These are phyloP conservation scores for Belgica antarctica DNA, from an alignment of 2,888 invertebrate genomes.

Conservation along the genomic window DNA sequence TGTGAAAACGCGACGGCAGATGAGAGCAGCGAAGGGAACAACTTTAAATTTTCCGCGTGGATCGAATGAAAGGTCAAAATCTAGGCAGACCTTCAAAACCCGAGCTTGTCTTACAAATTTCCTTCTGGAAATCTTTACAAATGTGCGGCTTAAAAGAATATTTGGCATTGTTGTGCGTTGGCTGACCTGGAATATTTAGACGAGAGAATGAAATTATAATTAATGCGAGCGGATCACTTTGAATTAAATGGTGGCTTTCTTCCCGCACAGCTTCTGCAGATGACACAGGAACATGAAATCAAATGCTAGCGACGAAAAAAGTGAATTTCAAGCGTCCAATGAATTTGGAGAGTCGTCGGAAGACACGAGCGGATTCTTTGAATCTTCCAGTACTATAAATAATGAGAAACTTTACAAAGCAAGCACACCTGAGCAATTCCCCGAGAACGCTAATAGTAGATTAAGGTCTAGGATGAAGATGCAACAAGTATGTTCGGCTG, in stretches of 20 bases:
- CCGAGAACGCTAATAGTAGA: conserved; percentile 30
- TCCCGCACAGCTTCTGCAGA: background rate
- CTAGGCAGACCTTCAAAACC: too few relatives aligned
- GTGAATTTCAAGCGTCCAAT: conserved; percentile 18
- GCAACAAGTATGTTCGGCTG: conserved; percentile 33
- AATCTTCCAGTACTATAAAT: conserved; percentile 41
- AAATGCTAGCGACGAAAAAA: conserved; percentile 30
- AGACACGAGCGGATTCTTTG: conserved; percentile 37
- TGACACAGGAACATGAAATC: conserved; percentile 16
- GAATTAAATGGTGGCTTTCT: background rate
- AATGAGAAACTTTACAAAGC: conserved; percentile 36
- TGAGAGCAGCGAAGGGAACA: background rate
- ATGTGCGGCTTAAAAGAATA: conserved; percentile 36
- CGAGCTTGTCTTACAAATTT: too few relatives aligned
- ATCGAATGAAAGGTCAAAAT: too few relatives aligned
- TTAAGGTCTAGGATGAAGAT: conserved; percentile 30
- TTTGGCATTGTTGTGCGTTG: conserved; percentile 28
- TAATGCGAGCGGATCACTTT: background rate
- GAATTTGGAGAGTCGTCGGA: conserved; percentile 30
- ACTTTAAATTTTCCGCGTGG: too few relatives aligned
- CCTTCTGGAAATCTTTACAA: conserved; percentile 34
- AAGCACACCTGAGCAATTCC: conserved; percentile 32
- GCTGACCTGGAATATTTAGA: conserved; percentile 11
- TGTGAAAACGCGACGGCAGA: conserved; percentile 1
- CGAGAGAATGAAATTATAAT: conserved; percentile 7